These are phyloP conservation scores for Cygnus atratus DNA, from an alignment of 2,113 vertebrate species.

Conservation along the genomic window DNA sequence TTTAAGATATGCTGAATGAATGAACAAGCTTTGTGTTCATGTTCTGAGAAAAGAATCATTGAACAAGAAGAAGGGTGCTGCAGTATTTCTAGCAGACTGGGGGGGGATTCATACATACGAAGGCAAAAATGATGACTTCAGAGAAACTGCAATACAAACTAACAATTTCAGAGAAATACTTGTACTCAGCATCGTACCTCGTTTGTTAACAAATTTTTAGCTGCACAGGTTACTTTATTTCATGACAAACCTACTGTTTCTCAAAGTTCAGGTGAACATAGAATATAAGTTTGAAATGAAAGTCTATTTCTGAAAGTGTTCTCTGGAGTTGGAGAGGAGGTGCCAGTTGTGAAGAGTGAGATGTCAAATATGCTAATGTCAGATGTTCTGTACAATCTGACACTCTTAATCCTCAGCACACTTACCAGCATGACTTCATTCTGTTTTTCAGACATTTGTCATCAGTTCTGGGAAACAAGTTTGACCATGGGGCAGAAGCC, in stretches of 20 bases:
- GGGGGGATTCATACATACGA: neutral
- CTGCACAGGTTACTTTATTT: neutral
- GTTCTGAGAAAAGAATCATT: neutral
- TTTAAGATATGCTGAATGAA: neutral
- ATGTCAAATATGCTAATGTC: conserved; percentile 25
- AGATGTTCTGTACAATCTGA: neutral
- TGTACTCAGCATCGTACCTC: neutral
- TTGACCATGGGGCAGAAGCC: conserved; percentile 96
- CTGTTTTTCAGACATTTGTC: conserved; percentile 87
- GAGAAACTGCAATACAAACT: neutral
- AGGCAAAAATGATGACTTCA: neutral
- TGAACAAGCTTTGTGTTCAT: neutral
- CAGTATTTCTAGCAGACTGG: neutral
- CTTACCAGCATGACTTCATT: conserved; percentile 41
- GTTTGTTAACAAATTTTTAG: neutral
- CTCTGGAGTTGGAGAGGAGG: neutral
- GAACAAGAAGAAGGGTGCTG: neutral
- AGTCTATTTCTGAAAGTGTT: neutral
- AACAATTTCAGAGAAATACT: neutral
- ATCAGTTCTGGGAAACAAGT: conserved; percentile 91
- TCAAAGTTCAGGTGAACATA: neutral
- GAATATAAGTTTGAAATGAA: neutral
- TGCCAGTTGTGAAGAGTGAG: neutral
- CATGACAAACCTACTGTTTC: neutral
- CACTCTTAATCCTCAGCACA: neutral